A percentile compares a stretch with the other conserved stretches of the same genome.
These are phyloP conservation scores for Microcebus murinus DNA, from an alignment of 2,113 vertebrate genomes.

Conservation along the genomic window DNA sequence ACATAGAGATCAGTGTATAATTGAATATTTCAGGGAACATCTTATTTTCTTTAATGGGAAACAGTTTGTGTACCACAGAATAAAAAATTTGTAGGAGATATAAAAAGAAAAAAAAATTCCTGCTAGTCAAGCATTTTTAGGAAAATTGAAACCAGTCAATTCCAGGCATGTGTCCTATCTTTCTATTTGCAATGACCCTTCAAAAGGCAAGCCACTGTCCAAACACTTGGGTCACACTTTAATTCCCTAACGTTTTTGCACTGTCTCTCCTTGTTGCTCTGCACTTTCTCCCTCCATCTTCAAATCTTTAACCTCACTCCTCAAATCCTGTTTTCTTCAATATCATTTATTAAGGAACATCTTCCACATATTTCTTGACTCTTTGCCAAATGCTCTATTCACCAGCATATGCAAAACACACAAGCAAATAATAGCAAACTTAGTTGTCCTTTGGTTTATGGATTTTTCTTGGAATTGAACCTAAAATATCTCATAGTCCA, in stretches of 20 bases:
- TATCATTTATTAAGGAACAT: background rate
- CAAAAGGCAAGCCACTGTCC: background rate
- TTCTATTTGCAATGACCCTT: background rate
- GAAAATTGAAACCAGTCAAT: background rate
- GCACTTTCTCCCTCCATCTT: background rate
- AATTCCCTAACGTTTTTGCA: background rate
- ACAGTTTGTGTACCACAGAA: background rate
- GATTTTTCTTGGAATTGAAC: background rate
- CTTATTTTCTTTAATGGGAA: background rate
- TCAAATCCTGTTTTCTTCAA: background rate
- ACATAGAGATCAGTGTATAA: background rate
- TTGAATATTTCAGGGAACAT: background rate
- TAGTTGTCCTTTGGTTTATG: background rate
- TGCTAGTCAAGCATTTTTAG: background rate
- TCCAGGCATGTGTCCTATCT: accelerated
- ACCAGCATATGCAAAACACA: background rate
- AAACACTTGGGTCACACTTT: background rate
- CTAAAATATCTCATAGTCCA: background rate
- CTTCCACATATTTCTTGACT: background rate
- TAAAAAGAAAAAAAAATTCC: background rate
- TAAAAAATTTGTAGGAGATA: background rate
- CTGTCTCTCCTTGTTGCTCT: background rate
- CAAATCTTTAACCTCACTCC: background rate
- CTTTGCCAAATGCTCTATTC: background rate
- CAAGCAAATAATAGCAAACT: background rate